These are phyloP conservation scores for Urophycis tenuis DNA, from an alignment of 2,797 vertebrate species.

Conservation along the genomic window DNA sequence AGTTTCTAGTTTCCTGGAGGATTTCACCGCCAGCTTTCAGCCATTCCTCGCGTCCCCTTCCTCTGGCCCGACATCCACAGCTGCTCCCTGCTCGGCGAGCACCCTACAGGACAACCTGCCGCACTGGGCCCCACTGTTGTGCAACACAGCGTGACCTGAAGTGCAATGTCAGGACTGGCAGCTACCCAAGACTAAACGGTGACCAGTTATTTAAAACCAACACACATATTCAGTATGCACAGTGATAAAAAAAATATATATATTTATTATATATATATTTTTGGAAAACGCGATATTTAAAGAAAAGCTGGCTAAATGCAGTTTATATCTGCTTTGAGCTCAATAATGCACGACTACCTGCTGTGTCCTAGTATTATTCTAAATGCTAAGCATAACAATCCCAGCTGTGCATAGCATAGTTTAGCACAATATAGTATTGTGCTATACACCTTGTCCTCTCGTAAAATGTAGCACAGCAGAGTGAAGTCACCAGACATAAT, in stretches of 20 bases:
- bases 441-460: neutral
- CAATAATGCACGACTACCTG: neutral
- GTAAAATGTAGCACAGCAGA: no score
- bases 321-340: neutral
- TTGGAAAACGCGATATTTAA: neutral
- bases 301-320: neutral
- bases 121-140: slow-evolving; percentile 56
- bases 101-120: slow-evolving; percentile 69
- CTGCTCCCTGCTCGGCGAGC: slow-evolving; percentile 55
- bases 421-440: neutral
- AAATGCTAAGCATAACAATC: neutral
- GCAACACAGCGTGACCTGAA: slow-evolving; percentile 38
- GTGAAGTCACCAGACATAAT: neutral
- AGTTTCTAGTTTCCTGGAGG: slow-evolving; percentile 50
- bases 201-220: neutral
- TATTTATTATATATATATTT: neutral
- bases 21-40: slow-evolving; percentile 57
- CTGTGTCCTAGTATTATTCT: neutral
- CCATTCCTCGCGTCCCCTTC: slow-evolving; percentile 61
- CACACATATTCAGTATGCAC: no score
- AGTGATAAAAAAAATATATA: neutral
- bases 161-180: slow-evolving; percentile 16
- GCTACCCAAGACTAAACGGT: neutral
- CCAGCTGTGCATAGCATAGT: neutral
- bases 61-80: slow-evolving; percentile 54